These are phyloP conservation scores for Sebastes minor DNA, from an alignment of 2,797 vertebrate genomes.

Conservation along the genomic window DNA sequence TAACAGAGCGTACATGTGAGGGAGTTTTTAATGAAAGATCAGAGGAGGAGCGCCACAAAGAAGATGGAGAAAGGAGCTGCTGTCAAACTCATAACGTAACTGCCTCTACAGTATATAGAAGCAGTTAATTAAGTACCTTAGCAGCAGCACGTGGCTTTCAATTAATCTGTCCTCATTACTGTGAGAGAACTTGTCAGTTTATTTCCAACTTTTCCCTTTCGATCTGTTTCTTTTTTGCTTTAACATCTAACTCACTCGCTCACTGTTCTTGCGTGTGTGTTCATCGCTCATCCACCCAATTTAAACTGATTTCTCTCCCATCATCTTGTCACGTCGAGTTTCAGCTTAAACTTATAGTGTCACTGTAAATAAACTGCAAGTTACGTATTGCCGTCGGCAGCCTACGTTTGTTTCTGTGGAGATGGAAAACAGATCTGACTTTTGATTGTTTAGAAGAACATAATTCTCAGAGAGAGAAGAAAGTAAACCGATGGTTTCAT, in stretches of 20 bases:
- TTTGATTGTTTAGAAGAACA: neutral
- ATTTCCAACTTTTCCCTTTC: slow-evolving; percentile 53
- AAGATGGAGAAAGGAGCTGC: slow-evolving; percentile 37
- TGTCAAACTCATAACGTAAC: slow-evolving; percentile 53
- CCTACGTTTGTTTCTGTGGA: neutral
- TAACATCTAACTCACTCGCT: neutral
- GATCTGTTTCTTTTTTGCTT: slow-evolving; percentile 14
- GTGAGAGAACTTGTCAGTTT: slow-evolving; percentile 43
- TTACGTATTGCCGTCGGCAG: neutral
- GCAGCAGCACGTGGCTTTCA: slow-evolving; percentile 44
- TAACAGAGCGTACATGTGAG: slow-evolving; percentile 13
- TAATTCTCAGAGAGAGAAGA: neutral
- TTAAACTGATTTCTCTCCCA: slow-evolving; percentile 41
- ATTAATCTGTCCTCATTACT: slow-evolving; percentile 64
- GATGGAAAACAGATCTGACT: slow-evolving; percentile 9
- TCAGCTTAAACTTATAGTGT: slow-evolving; percentile 32
- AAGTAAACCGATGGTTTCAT: neutral
- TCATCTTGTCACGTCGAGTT: slow-evolving; percentile 48
- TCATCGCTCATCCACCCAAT: slow-evolving; percentile 32
- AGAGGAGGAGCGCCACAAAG: slow-evolving; percentile 5
- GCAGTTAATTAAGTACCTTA: slow-evolving; percentile 61
- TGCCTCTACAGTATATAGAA: slow-evolving; percentile 8
- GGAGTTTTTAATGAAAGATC: slow-evolving; percentile 63
- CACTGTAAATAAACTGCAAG: slow-evolving; percentile 27
- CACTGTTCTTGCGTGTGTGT: neutral